phyloP scores from a whole-genome alignment of 1,140 invertebrate species.

The Bombus fervidus region DNA sequence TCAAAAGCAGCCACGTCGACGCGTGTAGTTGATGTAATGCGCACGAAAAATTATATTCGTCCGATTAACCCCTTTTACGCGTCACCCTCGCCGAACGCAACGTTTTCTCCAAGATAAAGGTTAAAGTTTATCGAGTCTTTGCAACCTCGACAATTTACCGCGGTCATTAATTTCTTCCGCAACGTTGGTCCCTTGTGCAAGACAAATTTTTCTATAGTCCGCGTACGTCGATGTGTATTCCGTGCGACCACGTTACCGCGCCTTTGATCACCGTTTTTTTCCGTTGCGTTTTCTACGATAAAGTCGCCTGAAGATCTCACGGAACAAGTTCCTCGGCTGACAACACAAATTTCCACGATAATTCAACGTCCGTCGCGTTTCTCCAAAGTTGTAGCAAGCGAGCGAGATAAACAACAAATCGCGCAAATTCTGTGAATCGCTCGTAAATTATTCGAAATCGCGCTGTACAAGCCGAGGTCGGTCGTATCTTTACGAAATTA shows the following conservation, averaged over 20 bases:
- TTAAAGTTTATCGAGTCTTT: conserved; percentile 54
- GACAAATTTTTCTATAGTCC: conserved; percentile 46
- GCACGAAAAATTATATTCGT: conserved; percentile 52
- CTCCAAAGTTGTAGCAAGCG: not conserved
- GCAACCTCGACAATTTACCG: conserved; percentile 44
- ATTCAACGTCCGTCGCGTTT: not conserved
- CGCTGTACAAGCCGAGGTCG: too few species aligned
- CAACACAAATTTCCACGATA: conserved; percentile 15
- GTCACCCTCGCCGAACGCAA: conserved; percentile 28
- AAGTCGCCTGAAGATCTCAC: not conserved
- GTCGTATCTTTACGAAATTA: not conserved
- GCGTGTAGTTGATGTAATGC: conserved; percentile 23
- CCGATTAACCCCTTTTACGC: conserved; percentile 43
- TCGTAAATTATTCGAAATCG: conserved; percentile 4
- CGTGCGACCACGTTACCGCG: conserved; percentile 14
- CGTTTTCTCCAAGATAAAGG: conserved; percentile 48
- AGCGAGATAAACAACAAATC: not conserved
- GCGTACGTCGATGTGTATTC: not conserved
- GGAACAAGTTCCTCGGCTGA: not conserved
- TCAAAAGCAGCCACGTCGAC: not conserved
- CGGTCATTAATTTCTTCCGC: conserved; percentile 54
- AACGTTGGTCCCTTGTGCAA: conserved; percentile 45
- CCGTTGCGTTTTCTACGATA: conserved; percentile 21
- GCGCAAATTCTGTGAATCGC: not conserved
- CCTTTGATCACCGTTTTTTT: conserved; percentile 27